phyloP scores from a whole-genome alignment of 2,888 invertebrate genomes.

The Rhimphoctona megacephalus region DNA sequence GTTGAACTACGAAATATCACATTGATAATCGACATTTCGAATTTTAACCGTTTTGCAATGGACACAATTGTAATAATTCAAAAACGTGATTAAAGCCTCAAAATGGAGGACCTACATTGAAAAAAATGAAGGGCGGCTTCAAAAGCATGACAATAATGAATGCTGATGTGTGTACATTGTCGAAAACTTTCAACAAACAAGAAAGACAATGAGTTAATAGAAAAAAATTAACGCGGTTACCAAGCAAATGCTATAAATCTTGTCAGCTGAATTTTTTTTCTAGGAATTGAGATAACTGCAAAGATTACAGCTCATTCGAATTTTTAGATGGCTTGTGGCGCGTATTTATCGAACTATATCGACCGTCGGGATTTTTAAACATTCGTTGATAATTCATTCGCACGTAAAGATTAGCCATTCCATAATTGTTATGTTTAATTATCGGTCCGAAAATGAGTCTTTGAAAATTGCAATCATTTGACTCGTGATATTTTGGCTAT shows the following conservation, averaged over 20 bases:
- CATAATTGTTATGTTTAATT: background rate
- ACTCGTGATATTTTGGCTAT: background rate
- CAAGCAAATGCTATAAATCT: background rate
- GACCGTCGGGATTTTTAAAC: background rate
- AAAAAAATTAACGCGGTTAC: background rate
- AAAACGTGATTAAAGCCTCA: background rate
- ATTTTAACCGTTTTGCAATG: background rate
- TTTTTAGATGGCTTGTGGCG: background rate
- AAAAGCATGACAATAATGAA: background rate
- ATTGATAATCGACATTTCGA: background rate
- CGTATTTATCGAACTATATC: background rate
- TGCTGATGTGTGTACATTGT: background rate
- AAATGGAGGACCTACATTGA: background rate
- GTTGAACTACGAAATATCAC: background rate
- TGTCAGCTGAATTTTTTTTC: background rate
- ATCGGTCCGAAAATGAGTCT: background rate
- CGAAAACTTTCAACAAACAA: background rate
- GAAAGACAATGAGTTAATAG: background rate
- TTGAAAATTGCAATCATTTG: background rate
- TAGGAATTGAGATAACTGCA: background rate
- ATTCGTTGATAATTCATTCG: background rate
- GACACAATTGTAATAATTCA: background rate
- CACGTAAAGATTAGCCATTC: background rate
- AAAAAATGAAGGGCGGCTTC: background rate
- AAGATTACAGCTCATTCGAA: background rate